phyloP scores from a whole-genome alignment of 2,113 vertebrate species.

The Nycticryphes semicollaris region DNA sequence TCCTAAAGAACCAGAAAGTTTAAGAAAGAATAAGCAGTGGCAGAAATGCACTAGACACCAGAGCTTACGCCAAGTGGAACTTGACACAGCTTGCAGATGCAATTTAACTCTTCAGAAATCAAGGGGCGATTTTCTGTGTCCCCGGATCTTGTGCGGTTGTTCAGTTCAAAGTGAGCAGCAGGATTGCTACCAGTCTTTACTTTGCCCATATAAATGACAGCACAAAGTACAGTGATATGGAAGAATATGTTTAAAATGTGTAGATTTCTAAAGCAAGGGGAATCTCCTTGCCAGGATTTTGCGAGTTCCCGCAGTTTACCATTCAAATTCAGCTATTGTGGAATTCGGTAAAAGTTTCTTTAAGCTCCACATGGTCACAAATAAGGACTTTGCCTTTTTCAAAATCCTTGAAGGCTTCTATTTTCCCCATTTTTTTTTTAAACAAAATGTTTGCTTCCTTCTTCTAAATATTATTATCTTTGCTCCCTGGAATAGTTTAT shows the following conservation, averaged over 20 bases:
- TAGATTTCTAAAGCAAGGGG: not conserved
- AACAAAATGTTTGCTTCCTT: conserved; percentile 33
- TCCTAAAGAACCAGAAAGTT: not conserved
- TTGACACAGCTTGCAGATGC: not conserved
- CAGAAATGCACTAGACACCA: not conserved
- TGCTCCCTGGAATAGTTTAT: conserved; percentile 1
- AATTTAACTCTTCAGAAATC: conserved; percentile 46
- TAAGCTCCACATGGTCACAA: not conserved
- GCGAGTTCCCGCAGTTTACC: not conserved
- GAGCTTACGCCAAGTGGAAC: not conserved
- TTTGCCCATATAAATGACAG: not conserved
- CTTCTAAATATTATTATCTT: conserved; percentile 37
- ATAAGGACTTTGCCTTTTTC: not conserved
- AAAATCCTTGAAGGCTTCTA: conserved; percentile 12
- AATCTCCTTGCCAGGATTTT: not conserved
- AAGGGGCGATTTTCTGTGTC: not conserved
- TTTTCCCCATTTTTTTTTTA: not conserved
- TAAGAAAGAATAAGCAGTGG: not conserved
- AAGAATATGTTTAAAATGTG: not conserved
- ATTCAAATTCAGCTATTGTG: not conserved
- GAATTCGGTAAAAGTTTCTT: not conserved
- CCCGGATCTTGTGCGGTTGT: not conserved
- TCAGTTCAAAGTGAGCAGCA: not conserved
- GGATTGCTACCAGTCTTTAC: not conserved
- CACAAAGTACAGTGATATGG: not conserved